phyloP scores from a whole-genome alignment of 1,140 invertebrate genomes.

The Eurosta solidaginis region DNA sequence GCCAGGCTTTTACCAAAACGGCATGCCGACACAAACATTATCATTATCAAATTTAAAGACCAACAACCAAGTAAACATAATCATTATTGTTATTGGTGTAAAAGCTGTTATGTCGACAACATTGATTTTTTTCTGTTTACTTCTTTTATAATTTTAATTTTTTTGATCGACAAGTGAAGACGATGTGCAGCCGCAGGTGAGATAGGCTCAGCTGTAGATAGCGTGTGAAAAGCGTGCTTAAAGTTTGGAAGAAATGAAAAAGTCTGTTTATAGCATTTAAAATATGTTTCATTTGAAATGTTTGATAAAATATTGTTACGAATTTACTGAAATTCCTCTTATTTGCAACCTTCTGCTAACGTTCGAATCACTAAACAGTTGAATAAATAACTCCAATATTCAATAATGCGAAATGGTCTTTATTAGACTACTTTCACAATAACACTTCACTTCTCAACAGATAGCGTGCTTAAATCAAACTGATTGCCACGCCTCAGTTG shows the following conservation, averaged over 20 bases:
- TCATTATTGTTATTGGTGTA: slow-evolving; percentile 2
- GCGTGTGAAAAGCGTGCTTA: neutral
- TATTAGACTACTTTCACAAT: too few relatives aligned
- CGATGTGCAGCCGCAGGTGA: neutral
- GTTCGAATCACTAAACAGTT: too few relatives aligned
- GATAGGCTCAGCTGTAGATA: neutral
- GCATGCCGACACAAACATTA: neutral
- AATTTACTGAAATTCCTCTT: too few relatives aligned
- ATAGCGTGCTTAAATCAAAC: too few relatives aligned
- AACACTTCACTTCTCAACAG: too few relatives aligned
- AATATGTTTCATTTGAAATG: neutral
- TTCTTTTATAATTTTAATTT: neutral
- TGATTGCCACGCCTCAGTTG: too few relatives aligned
- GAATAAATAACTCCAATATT: too few relatives aligned
- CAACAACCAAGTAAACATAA: slow-evolving; percentile 17
- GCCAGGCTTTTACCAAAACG: neutral
- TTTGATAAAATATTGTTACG: too few relatives aligned
- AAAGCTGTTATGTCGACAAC: neutral
- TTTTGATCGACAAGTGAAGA: neutral
- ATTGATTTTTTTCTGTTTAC: neutral
- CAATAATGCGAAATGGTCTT: too few relatives aligned
- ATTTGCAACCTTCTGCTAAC: too few relatives aligned
- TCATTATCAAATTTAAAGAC: slow-evolving; percentile 7
- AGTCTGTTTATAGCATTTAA: neutral
- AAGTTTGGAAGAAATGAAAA: neutral